phyloP scores from a whole-genome alignment of 1,140 invertebrate species.

The Aphaenogaster ashmeadi region DNA sequence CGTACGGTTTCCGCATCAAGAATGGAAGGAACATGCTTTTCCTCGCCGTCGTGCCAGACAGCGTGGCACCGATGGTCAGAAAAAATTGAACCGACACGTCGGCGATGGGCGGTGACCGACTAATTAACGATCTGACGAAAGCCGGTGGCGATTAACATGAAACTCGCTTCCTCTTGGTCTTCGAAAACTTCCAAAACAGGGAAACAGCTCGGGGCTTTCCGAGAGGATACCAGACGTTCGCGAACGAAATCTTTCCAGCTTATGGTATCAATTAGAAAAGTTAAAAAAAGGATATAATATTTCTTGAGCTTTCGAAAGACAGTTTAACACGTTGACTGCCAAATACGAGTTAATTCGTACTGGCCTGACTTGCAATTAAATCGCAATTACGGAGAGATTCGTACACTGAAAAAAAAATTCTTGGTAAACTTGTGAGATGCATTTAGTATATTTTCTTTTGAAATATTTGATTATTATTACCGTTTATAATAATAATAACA shows the following conservation, averaged over 20 bases:
- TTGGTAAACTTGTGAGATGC: too few species aligned
- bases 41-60: conserved; percentile 71
- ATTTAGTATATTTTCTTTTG: too few species aligned
- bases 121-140: conserved; percentile 82
- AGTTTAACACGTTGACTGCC: neutral
- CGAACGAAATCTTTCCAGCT: conserved; percentile 40
- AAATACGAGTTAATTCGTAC: too few species aligned
- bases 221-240: neutral
- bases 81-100: conserved; percentile 53
- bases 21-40: conserved; percentile 17
- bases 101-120: conserved; percentile 65
- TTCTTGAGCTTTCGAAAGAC: neutral
- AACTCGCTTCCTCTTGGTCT: conserved; percentile 68
- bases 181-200: neutral
- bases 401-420: too few species aligned
- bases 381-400: too few species aligned
- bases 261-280: neutral
- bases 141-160: conserved; percentile 73
- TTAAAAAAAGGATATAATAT: neutral
- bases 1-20: neutral
- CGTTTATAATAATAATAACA: too few species aligned
- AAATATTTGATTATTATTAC: too few species aligned
- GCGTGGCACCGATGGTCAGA: conserved; percentile 75
- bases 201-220: neutral
- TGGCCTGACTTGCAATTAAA: too few species aligned